Base-by-base conservation (phyloP, 2,113 vertebrate genomes). In the Lepus europaeus region DNA sequence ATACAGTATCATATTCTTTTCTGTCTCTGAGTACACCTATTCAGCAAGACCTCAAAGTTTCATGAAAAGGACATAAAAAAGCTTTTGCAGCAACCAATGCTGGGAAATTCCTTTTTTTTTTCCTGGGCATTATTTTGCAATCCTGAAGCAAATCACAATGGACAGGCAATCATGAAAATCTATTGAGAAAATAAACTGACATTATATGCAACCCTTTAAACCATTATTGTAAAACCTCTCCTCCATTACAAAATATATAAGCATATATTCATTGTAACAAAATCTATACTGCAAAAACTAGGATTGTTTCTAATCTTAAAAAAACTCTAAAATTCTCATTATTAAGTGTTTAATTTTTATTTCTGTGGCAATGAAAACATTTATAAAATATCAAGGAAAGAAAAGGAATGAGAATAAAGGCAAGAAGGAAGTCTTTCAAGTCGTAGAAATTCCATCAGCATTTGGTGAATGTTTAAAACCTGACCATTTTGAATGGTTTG, bases 1-100 rank as follows among this genome's bases (percentile, higher is more conserved):
- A 96, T 98, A 97, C 78, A 95, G 97, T 98, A 97, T 98, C 96
- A 91, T 98, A 97, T 98, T 98, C 97, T 98, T 98, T 98, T 97
- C 97, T 97, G 97, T 96, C 96, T 98, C 93, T 97, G 96, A 97
- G 95, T 95, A 93, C 59, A 97, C 96, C 93, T 97, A 97, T 96
- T 97, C 73, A 94, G 91, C 49, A 96, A 92, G 95, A 97, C 93
- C 80, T 66, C 98, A 97, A 98, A 98, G 93, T 98, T 98, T 97
- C 87, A 93, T 95, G 95, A 96, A 98, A 97, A 95, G 90, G 89
- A 97, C 94, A 91, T 87, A 92, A 97, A 95, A 96, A 97, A 96
- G 91, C 45, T 93, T 98, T 97, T 97, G 63, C 90, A 96, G 92
- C 77, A 77, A 97, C 74, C 31, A 95, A 83, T 61, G 45, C 73